Evolutionary conservation across 2,888 invertebrate species (phyloP).

Genomic region (Baccha elongata): DNA sequence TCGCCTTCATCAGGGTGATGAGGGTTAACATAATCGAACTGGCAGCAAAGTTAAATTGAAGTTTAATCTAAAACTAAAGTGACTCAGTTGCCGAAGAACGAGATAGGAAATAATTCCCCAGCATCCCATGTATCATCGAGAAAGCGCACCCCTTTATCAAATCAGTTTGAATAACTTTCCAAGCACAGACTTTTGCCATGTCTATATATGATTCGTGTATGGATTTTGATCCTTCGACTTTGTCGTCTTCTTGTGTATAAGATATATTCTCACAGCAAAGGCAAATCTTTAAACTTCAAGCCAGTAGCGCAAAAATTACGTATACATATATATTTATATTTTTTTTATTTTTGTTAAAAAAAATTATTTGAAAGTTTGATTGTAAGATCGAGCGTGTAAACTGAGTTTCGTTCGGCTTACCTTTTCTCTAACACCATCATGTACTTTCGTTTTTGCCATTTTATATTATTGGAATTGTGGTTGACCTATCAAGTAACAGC

Average conservation of each 20-base stretch:
- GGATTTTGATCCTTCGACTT: slow-evolving; percentile 26
- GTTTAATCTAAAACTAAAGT: slow-evolving; percentile 71
- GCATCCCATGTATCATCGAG: background rate
- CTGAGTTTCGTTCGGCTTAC: slow-evolving; percentile 11
- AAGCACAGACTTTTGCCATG: slow-evolving; percentile 1
- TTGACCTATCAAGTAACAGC: slow-evolving; percentile 52
- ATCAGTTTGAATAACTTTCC: slow-evolving; percentile 63
- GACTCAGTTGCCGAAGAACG: slow-evolving; percentile 49
- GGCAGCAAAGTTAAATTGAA: slow-evolving; percentile 72
- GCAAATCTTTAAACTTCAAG: slow-evolving; percentile 17
- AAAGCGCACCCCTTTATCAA: slow-evolving; percentile 41
- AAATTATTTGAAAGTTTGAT: slow-evolving; percentile 51
- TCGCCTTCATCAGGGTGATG: slow-evolving; percentile 40
- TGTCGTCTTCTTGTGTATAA: background rate
- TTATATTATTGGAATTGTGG: slow-evolving; percentile 28
- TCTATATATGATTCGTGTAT: slow-evolving; percentile 16
- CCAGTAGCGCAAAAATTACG: slow-evolving; percentile 27
- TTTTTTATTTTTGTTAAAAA: slow-evolving; percentile 41
- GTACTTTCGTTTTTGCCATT: slow-evolving; percentile 4
- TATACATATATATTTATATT: slow-evolving; percentile 12
- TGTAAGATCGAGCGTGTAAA: slow-evolving; percentile 12
- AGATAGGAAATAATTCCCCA: slow-evolving; percentile 11
- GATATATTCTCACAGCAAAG: background rate
- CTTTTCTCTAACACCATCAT: background rate
- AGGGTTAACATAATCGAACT: slow-evolving; percentile 72